These are phyloP conservation scores for Morus bassanus DNA, from an alignment of 2,797 vertebrate genomes.

Conservation along the genomic window DNA sequence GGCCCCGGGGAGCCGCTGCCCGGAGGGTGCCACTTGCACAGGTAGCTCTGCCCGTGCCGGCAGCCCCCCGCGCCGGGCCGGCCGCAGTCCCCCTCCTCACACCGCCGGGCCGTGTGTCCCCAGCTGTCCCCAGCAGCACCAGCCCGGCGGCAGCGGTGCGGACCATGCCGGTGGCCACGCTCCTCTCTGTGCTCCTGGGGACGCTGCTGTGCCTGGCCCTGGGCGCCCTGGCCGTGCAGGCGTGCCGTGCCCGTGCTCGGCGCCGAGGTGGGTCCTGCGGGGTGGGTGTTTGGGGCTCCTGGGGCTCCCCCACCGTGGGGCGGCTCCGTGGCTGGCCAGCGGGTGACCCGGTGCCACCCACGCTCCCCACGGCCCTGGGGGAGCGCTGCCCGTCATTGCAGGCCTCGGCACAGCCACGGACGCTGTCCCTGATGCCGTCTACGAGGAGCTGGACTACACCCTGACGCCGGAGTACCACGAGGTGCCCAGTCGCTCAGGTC, in stretches of 20 bases:
- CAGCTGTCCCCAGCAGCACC: background rate
- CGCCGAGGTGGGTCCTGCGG: background rate
- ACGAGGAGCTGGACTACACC: slow-evolving; percentile 14
- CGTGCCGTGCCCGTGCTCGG: background rate
- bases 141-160: rapidly evolving
- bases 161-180: background rate
- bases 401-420: rapidly evolving
- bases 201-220: background rate
- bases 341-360: rapidly evolving
- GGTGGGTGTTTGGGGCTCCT: background rate
- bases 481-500: background rate
- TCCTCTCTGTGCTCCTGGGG: background rate
- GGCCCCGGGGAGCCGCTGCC: background rate
- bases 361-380: rapidly evolving
- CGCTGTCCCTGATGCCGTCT: background rate
- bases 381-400: rapidly evolving
- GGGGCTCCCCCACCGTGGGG: rapidly evolving
- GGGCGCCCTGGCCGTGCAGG: background rate
- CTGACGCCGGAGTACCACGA: background rate
- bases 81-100: rapidly evolving
- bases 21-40: background rate
- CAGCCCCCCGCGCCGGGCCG: rapidly evolving
- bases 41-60: background rate
- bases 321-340: rapidly evolving
- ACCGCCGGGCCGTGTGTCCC: rapidly evolving